Evolutionary conservation across 2,797 vertebrate genomes (phyloP).

Genomic region (Fistularia tabacaria): DNA sequence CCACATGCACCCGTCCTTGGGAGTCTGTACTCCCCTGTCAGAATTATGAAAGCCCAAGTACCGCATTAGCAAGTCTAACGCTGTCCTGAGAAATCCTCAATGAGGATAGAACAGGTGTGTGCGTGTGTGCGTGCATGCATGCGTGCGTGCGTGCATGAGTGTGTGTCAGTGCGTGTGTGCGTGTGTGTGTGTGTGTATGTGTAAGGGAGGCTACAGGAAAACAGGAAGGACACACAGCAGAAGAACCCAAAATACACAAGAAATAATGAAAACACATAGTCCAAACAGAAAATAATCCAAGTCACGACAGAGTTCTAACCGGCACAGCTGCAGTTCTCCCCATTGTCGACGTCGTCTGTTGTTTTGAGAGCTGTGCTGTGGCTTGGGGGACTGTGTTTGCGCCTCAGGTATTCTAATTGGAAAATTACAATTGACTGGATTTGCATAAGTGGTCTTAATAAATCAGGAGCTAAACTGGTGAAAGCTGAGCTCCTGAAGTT

Average conservation of each 20-base stretch:
- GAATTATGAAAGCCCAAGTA: no score
- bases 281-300: not conserved
- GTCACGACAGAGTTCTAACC: not conserved
- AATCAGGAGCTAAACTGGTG: constrained; percentile 58
- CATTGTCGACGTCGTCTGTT: constrained; percentile 49
- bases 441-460: constrained; percentile 73
- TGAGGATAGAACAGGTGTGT: no score
- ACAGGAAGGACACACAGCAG: not conserved
- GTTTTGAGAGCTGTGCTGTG: constrained; percentile 43
- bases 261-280: not conserved
- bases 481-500: constrained; percentile 49
- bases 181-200: no score
- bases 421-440: constrained; percentile 65
- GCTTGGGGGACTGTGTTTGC: constrained; percentile 48
- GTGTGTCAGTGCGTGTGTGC: no score
- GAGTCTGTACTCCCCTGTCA: no score
- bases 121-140: no score
- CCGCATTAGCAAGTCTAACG: no score
- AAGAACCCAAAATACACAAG: not conserved
- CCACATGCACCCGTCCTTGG: no score
- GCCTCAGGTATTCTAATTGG: constrained; percentile 69
- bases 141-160: no score
- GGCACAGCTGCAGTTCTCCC: constrained; percentile 40
- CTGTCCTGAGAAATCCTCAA: no score
- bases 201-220: no score